Evolutionary conservation across 2,888 invertebrate genomes (phyloP), one percentile per base, ranked within the genome.

Genomic region (Isotomurus palustris): DNA sequence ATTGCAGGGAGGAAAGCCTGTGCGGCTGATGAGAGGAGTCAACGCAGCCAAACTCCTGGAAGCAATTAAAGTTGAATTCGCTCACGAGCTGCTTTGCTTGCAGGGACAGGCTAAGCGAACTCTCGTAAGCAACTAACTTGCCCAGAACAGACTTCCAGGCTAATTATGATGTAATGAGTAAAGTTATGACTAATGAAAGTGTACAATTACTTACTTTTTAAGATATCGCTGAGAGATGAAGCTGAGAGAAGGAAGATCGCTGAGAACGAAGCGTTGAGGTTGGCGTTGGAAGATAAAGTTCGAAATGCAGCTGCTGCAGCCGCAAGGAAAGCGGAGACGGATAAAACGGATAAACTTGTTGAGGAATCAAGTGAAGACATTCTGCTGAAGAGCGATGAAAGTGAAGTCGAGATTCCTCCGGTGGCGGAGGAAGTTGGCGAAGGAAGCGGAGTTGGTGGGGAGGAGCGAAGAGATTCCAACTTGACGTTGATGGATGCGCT

Each of bases 201-300:
- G 28, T 29, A 28, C 29, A 27, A 44, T 21, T 44, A 32, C 8
- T 28, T 47, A 14, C n/a, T 5, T 27, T 3, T 47, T 8, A 12
- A 69, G 69, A 66, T 69, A 29, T 68, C 62, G 14, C 64, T 68
- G 14, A 64, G 57, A 28, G 67, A 64, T 43, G 67, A 69, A 60
- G 63, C 64, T 10, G 49, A 58, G 21, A 51, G 67, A 21, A 43
- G 66, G 4, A 60, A 63, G 32, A 65, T 62, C 29, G 67, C 69
- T 14, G 67, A 68, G 47, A 56, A 49, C 5, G 67, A 69, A 61
- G 69, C 69, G 2, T 56, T 62, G 21, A 45, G 55, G 28, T 53
- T 67, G 19, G 62, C 61, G 8, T 36, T 53, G 17, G 53, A 56
- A 38, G 48, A 64, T 4, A 62, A 64, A 43, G 62, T 10, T 32